Conservation (phyloP, 2,888 invertebrate genomes). For the Malachius bipustulatus region DNA sequence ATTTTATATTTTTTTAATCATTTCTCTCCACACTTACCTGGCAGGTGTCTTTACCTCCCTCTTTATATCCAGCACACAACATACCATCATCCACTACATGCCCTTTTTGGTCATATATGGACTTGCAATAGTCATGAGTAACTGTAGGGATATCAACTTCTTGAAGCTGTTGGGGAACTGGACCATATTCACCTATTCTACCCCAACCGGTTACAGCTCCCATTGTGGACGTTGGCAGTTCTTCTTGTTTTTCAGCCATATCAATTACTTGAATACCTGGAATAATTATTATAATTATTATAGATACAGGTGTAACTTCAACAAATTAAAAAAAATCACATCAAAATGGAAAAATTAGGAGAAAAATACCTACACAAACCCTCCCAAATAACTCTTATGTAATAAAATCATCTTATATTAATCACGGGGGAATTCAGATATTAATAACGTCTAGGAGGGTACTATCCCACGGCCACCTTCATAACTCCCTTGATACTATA, state of each 20-base stretch:
- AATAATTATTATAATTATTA: too few relatives aligned
- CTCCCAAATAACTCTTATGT: too few relatives aligned
- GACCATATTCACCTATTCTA: neutral
- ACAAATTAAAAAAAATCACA: neutral
- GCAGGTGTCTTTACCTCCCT: slow-evolving; percentile 1
- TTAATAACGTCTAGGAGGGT: too few relatives aligned
- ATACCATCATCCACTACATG: neutral
- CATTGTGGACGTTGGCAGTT: neutral
- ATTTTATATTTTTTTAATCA: too few relatives aligned
- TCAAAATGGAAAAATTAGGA: too few relatives aligned
- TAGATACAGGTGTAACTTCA: slow-evolving; percentile 1
- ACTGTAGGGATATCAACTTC: neutral
- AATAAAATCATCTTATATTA: too few relatives aligned
- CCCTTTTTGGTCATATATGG: neutral
- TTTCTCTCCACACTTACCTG: too few relatives aligned
- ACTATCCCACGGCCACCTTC: too few relatives aligned
- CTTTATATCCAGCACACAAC: neutral
- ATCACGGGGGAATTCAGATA: too few relatives aligned
- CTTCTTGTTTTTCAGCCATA: neutral
- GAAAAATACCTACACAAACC: too few relatives aligned
- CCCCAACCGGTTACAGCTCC: slow-evolving; percentile 1
- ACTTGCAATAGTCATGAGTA: neutral
- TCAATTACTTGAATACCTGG: too few relatives aligned
- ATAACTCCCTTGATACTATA: too few relatives aligned
- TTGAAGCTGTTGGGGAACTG: neutral